Base-by-base conservation (phyloP, 2,113 vertebrate species). In the Ophiodon elongatus region DNA sequence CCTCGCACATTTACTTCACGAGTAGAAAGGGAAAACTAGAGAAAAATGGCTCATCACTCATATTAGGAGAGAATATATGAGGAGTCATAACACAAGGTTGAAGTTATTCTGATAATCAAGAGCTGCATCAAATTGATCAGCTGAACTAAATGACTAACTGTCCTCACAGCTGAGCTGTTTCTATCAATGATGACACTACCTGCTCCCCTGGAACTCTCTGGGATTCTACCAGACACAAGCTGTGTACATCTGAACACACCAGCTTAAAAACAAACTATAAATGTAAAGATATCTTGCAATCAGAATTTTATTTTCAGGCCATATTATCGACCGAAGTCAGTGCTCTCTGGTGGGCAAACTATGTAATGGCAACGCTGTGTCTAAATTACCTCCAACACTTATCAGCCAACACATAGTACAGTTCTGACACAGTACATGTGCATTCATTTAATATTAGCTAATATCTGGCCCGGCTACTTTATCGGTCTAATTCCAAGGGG, bases 331-430 rank as follows among this genome's bases (percentile, higher is more conserved):
- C 3, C 25, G 17, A n/a, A 25, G 4, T 50, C 52, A 65, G 50
- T 9, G 62, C 82, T 19, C 67, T 77, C 81, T 77, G 23, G 59
- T 83, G 81, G 67, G 47, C 19, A 43, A 17, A 29, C 23, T 3
- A 3, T 13, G 80, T 8, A 23, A 56, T 2, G 19, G 31, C 25
- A 9, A 6, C 7, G 45, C 8, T 21, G 79, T 19, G 52, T 74
- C n/a, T 17, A n/a, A 63, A 76, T 31, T 0, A 70, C 31, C 45
- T 63, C 43, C 21, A 69, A 64, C 19, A 65, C 14, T 65, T 7
- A n/a, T 27, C 31, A 29, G 2, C 14, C 39, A 27, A 60, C 52
- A 66, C 43, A n/a, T n/a, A n/a, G n/a, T n/a, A 17, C 3, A n/a
- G 4, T 17, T 17, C 15, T 21, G 5, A 43, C 11, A 43, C 50